Percentiles rank a stretch among this genome's conserved stretches.
These are phyloP conservation scores for Rhinoraja longicauda DNA, from an alignment of 2,797 vertebrate species.

Conservation along the genomic window DNA sequence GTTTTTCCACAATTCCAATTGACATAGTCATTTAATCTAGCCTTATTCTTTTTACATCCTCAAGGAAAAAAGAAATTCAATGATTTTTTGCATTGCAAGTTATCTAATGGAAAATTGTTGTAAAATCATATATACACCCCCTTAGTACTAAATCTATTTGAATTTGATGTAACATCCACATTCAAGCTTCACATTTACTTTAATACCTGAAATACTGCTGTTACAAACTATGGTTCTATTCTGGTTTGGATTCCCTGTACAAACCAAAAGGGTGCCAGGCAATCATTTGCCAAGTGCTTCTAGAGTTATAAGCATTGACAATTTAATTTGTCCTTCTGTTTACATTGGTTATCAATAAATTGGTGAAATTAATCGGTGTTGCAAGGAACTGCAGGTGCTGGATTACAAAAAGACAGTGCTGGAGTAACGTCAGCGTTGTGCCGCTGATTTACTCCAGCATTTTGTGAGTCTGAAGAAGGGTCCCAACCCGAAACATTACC, in stretches of 20 bases:
- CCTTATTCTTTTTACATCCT: neutral
- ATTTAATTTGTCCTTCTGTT: neutral
- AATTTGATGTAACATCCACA: neutral
- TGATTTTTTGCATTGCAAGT: neutral
- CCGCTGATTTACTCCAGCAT: no score
- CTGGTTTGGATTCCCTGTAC: neutral
- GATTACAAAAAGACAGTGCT: no score
- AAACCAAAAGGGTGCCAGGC: neutral
- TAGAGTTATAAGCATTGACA: neutral
- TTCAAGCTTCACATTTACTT: neutral
- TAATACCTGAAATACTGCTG: neutral
- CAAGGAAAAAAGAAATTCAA: no score
- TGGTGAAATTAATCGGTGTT: no score
- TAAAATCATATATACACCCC: neutral
- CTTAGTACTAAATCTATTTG: neutral
- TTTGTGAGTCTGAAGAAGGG: no score
- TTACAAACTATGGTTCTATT: neutral
- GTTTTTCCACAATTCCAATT: neutral
- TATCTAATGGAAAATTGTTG: neutral
- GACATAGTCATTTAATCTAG: neutral
- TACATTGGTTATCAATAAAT: neutral
- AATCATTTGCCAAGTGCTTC: neutral
- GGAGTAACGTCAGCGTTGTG: no score
- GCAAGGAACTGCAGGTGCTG: no score
- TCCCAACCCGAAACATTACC: no score